Evolutionary conservation across 2,113 vertebrate genomes (phyloP), one percentile per base, ranked within the genome.

Genomic region (Eubucco bourcierii): DNA sequence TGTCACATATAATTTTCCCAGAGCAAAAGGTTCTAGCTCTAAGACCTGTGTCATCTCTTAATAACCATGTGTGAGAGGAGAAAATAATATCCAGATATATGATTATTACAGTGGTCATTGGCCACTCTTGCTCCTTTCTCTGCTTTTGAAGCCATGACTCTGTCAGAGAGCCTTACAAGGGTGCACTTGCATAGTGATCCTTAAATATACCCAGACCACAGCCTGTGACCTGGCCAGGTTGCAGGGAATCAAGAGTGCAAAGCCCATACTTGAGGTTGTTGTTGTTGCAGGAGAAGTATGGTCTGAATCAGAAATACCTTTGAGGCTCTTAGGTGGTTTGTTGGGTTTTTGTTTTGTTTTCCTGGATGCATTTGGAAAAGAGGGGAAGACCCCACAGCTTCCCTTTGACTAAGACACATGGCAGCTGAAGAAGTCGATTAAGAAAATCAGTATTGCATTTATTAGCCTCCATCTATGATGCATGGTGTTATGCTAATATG

Each of bases 361-460:
- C 55, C 44, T 2, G 1, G 12, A 64, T 64, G 29, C 16, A 1
- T 63, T 52, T 7, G 15, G 61, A 65, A 65, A 56, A 90, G 58
- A 77, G 61, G 63, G 66, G 80, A 95, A 95, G 90, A 92, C 80
- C 96, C 80, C 88, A 76, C 70, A 56, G 83, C 88, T 81, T 88
- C 73, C 68, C 63, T 94, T 67, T 94, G 94, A 94, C 84, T 95
- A 94, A 93, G 94, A 96, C 90, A 65, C 95, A 86, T 80, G 78
- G 88, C 84, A 93, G 85, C 90, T 63, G 53, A 95, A 88, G 85
- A 74, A 93, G 88, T 90, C 93, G 83, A 95, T 93, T 96, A 95
- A 95, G 94, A 97, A 96, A 95, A 96, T 95, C 93, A 94, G 92
- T 89, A 95, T 94, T 93, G 95, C 97, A 92, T 96, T 97, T 97